A percentile compares a stretch with the other conserved stretches of the same genome.
Evolutionary conservation across 1,140 invertebrate species (phyloP).

Genomic region (Philopotamus ludificatus): DNA sequence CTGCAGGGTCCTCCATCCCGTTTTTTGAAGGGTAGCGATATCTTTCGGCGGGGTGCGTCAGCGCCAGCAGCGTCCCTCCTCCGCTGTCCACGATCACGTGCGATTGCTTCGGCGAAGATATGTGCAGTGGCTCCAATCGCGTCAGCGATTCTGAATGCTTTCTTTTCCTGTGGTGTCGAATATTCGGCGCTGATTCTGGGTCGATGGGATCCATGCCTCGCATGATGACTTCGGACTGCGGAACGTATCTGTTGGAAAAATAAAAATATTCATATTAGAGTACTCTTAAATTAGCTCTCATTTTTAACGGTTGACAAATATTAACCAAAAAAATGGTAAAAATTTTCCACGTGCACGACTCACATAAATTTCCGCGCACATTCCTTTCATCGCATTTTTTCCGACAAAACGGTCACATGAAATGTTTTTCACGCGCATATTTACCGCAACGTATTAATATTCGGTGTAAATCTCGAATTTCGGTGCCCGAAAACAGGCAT

Average conservation of each 20-base stretch:
- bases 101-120: slow-evolving; percentile 33
- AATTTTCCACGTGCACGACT: too few species aligned
- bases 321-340: too few species aligned
- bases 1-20: slow-evolving; percentile 56
- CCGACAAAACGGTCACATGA: too few species aligned
- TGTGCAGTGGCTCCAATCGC: slow-evolving; percentile 28
- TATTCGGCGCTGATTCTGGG: slow-evolving; percentile 23
- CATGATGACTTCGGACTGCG: slow-evolving; percentile 29
- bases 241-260: slow-evolving; percentile 36
- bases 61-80: slow-evolving; percentile 28
- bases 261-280: too few species aligned
- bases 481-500: too few species aligned
- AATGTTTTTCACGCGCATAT: too few species aligned
- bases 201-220: slow-evolving; percentile 18
- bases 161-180: slow-evolving; percentile 34
- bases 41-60: slow-evolving; percentile 27
- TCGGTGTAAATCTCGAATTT: too few species aligned
- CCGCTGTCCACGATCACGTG: slow-evolving; percentile 36
- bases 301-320: too few species aligned
- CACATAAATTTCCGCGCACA: too few species aligned
- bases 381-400: too few species aligned
- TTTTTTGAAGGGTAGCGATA: slow-evolving; percentile 26
- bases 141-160: slow-evolving; percentile 32
- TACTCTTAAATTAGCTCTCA: too few species aligned
- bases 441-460: neutral